A percentile compares a stretch with the other conserved stretches of the same genome.
phyloP scores from a whole-genome alignment of 2,888 invertebrate genomes.

The Polyommatus iphigenia region DNA sequence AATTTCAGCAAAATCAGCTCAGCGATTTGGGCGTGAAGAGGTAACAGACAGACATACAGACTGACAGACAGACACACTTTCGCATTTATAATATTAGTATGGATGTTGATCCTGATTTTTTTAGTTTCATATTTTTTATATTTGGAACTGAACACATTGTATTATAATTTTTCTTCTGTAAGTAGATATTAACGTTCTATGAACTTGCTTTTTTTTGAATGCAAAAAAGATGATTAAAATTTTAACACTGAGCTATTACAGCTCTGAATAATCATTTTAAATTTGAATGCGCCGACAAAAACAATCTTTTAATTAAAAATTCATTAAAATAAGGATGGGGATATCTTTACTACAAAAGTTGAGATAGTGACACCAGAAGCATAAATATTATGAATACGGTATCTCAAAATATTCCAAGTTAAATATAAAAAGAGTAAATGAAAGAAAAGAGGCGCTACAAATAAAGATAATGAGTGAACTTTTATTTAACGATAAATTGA shows the following conservation, averaged over 20 bases:
- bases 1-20: too few relatives aligned
- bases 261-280: not conserved
- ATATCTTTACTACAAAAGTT: not conserved
- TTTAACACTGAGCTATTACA: not conserved
- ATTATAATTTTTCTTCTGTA: not conserved
- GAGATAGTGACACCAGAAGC: not conserved
- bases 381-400: slow-evolving; percentile 3
- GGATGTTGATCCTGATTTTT: too few relatives aligned
- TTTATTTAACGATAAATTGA: not conserved
- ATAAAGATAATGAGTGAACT: not conserved
- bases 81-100: too few relatives aligned
- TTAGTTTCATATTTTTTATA: too few relatives aligned
- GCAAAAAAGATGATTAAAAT: not conserved
- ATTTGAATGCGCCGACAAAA: not conserved
- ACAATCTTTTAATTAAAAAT: not conserved
- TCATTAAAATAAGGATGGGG: not conserved
- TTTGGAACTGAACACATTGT: not conserved
- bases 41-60: too few relatives aligned
- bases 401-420: not conserved
- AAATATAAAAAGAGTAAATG: not conserved
- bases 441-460: not conserved
- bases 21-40: too few relatives aligned
- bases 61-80: too few relatives aligned
- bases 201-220: not conserved
- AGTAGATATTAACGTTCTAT: not conserved